A percentile compares a stretch with the other conserved stretches of the same genome.
Evolutionary conservation across 92 coral and sea anemone genomes (phyloP).

Genomic region (Palythoa grandis): DNA sequence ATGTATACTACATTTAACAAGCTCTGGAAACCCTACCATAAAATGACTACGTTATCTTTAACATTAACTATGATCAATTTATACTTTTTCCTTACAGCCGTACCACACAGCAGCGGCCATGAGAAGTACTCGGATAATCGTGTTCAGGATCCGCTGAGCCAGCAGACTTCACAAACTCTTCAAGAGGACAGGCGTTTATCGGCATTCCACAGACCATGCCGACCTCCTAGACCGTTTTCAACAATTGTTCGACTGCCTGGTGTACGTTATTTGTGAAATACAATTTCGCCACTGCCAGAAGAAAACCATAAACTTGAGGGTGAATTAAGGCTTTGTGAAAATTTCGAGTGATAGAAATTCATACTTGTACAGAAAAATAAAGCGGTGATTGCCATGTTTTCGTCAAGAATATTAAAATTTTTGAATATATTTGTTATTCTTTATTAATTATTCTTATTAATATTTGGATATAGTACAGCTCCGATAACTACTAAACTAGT

Average conservation of each 20-base stretch:
- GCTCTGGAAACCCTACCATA: background rate
- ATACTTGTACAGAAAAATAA: background rate
- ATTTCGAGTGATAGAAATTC: background rate
- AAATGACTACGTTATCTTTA: background rate
- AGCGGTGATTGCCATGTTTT: no score
- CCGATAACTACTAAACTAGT: no score
- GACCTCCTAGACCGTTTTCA: conserved; percentile 11
- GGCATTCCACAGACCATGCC: conserved; percentile 32
- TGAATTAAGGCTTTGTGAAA: background rate
- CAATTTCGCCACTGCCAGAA: background rate
- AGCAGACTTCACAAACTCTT: background rate
- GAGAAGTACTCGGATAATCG: conserved; percentile 6
- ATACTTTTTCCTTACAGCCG: background rate
- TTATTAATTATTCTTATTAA: no score
- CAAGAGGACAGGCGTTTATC: conserved; percentile 9
- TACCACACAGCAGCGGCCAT: background rate
- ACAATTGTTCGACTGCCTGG: conserved; percentile 32
- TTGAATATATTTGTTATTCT: no score
- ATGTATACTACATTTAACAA: background rate
- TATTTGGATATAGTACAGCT: no score
- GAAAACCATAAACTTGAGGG: background rate
- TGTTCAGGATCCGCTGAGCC: background rate
- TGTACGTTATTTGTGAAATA: conserved; percentile 20
- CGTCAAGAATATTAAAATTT: no score
- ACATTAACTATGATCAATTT: no score